Percentiles rank a stretch among this genome's conserved stretches.
These are phyloP conservation scores for Sterrhoptilus dennistouni DNA, from an alignment of 2,113 vertebrate genomes.

Conservation along the genomic window DNA sequence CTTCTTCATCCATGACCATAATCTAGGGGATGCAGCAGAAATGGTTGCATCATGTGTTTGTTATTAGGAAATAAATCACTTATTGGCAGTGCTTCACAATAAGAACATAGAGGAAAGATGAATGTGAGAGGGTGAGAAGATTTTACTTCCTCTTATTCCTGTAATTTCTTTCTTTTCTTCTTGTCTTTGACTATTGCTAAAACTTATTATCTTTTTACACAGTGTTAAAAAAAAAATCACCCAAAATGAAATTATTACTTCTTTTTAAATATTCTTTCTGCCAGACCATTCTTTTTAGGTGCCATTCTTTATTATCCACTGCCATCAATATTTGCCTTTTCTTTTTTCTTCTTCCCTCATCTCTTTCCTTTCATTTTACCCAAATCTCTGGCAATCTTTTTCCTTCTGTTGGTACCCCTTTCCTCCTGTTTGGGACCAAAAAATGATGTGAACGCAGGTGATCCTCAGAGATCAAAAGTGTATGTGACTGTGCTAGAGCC, in stretches of 20 bases:
- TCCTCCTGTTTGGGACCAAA: neutral
- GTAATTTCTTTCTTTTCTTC: neutral
- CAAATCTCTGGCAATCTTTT: neutral
- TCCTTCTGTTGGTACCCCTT: neutral
- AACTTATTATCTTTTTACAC: neutral
- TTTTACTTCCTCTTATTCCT: neutral
- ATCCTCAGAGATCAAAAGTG: neutral
- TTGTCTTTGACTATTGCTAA: neutral
- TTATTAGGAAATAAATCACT: slow-evolving; percentile 44
- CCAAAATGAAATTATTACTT: neutral
- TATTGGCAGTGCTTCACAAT: neutral
- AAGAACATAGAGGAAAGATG: neutral
- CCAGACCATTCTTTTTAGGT: neutral
- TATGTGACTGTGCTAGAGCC: neutral
- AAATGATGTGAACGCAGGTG: neutral
- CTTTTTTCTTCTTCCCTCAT: neutral
- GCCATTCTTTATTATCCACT: neutral
- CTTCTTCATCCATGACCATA: slow-evolving; percentile 7
- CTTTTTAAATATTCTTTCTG: neutral
- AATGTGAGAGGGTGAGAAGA: neutral
- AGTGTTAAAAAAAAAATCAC: neutral
- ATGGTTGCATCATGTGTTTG: neutral
- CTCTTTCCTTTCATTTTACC: neutral
- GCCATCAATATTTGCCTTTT: neutral
- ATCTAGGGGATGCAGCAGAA: slow-evolving; percentile 11